These are phyloP conservation scores for Anolis carolinensis DNA, from an alignment of 2,113 vertebrate species.

Conservation along the genomic window DNA sequence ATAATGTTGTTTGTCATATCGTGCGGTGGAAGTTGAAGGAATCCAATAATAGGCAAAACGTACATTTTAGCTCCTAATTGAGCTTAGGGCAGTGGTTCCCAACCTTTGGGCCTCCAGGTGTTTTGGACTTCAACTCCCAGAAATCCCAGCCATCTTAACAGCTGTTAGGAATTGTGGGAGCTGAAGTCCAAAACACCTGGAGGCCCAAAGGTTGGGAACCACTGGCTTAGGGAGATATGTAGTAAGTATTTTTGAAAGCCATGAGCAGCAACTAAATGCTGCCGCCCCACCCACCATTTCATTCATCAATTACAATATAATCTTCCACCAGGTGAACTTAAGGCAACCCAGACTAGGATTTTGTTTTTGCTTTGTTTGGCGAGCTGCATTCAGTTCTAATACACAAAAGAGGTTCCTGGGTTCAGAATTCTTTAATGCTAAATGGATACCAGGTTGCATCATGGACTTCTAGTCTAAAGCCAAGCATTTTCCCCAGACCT, in stretches of 20 bases:
- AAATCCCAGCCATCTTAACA: no score
- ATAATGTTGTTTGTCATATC: constrained; percentile 41
- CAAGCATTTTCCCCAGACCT: background rate
- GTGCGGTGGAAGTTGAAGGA: constrained; percentile 52
- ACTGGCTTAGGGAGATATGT: background rate
- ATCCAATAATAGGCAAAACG: no score
- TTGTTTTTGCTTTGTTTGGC: background rate
- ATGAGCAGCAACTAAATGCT: no score
- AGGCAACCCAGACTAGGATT: background rate
- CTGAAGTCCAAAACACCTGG: no score
- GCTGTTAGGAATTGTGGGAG: no score
- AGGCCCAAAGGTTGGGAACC: no score
- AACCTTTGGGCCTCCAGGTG: no score
- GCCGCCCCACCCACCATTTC: no score
- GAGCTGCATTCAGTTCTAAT: background rate
- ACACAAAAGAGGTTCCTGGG: background rate
- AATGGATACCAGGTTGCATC: background rate
- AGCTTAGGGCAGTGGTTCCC: no score
- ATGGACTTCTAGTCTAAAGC: background rate
- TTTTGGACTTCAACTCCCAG: no score
- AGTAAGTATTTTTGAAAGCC: background rate
- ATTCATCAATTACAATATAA: no score
- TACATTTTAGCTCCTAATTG: no score
- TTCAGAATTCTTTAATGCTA: background rate
- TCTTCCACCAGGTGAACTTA: background rate